Percentiles rank a stretch among this genome's conserved stretches.
Conservation (phyloP, 2,888 invertebrate genomes). For the Limnephilus auricula region DNA sequence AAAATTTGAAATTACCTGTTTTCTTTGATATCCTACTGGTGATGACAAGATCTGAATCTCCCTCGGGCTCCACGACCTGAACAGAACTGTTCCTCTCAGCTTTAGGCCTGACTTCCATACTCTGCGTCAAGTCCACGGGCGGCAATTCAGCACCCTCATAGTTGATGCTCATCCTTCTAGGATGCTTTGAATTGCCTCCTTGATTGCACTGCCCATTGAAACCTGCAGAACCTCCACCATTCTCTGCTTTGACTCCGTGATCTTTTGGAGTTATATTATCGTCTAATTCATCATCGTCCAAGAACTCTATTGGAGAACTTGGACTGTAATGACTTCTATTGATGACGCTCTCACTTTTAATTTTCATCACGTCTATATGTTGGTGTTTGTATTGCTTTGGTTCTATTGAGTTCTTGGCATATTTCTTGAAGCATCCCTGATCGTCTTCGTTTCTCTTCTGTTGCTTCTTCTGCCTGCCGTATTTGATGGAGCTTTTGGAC, state of each 20-base stretch:
- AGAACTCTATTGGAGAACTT: conserved; percentile 31
- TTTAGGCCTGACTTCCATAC: conserved; percentile 36
- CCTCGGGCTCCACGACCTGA: conserved; percentile 69
- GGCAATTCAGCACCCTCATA: conserved; percentile 34
- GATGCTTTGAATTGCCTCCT: conserved; percentile 24
- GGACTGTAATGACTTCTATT: conserved; percentile 40
- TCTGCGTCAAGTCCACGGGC: conserved; percentile 39
- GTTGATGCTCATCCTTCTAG: conserved; percentile 39
- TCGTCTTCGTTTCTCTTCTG: conserved; percentile 70
- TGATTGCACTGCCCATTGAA: not conserved
- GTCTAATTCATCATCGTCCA: not conserved
- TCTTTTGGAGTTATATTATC: not conserved
- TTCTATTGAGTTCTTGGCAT: not conserved
- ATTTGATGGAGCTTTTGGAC: conserved; percentile 69
- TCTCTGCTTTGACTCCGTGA: not conserved
- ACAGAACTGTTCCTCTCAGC: conserved; percentile 52
- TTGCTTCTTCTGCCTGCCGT: conserved; percentile 70
- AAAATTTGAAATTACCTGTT: conserved; percentile 72
- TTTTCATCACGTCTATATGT: not conserved
- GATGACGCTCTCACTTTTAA: conserved; percentile 10
- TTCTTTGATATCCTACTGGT: conserved; percentile 79
- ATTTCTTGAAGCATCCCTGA: conserved; percentile 44
- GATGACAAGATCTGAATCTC: conserved; percentile 76
- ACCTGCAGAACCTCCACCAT: not conserved
- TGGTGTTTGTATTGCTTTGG: not conserved